Conservation (phyloP, 2,113 vertebrate genomes). For the Chamaetylas fuelleborni region DNA sequence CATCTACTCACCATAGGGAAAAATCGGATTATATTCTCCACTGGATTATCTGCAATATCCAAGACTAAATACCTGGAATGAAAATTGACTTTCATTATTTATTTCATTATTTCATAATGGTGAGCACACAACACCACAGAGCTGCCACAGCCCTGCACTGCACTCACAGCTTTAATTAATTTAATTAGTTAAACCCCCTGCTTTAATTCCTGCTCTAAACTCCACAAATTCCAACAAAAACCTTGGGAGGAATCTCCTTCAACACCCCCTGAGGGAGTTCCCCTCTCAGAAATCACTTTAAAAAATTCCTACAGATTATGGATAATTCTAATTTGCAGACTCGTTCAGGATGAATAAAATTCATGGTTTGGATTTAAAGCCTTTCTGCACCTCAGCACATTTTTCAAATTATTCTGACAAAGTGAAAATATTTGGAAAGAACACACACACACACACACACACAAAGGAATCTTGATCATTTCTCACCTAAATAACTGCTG, state of each 20-base stretch:
- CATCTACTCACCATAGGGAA: conserved; percentile 88
- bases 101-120: too few species aligned
- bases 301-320: accelerated
- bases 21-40: conserved; percentile 98
- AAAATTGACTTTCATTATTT: background rate
- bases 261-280: background rate
- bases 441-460: background rate
- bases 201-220: background rate
- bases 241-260: background rate
- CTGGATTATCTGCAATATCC: conserved; percentile 99
- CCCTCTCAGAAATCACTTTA: background rate
- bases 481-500: conserved; percentile 94
- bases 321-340: background rate
- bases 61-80: conserved; percentile 93
- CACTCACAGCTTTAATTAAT: background rate
- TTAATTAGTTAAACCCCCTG: too few species aligned
- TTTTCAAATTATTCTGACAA: background rate
- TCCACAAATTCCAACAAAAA: background rate
- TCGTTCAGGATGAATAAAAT: background rate
- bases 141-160: background rate
- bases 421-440: background rate
- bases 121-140: conserved; percentile 12
- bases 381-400: background rate
- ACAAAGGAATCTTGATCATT: background rate
- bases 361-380: background rate